phyloP scores from a whole-genome alignment of 2,888 invertebrate genomes.

The Lycia hirtaria region DNA sequence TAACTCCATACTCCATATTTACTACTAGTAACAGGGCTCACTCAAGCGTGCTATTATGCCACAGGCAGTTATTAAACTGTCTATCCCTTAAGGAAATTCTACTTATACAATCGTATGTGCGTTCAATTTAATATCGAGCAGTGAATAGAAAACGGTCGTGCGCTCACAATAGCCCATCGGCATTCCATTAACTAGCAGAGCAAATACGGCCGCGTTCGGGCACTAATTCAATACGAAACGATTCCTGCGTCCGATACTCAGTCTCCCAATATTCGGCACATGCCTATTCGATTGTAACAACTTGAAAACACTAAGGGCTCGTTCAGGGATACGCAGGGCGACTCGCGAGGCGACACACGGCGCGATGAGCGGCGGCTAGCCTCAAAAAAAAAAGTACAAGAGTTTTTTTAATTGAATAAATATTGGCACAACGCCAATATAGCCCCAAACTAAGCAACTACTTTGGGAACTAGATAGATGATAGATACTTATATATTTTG shows the following conservation, averaged over 20 bases:
- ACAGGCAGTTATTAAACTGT: conserved; percentile 21
- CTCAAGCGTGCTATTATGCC: neutral
- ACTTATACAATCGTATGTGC: conserved; percentile 50
- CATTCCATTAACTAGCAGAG: conserved; percentile 81
- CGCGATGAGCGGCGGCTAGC: too few species aligned
- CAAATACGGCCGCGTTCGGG: conserved; percentile 76
- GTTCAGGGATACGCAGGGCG: too few species aligned
- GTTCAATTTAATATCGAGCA: conserved; percentile 71
- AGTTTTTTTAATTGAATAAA: too few species aligned
- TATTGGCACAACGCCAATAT: too few species aligned
- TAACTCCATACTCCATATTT: too few species aligned
- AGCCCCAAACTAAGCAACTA: too few species aligned
- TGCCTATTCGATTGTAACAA: conserved; percentile 65
- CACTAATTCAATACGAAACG: conserved; percentile 74
- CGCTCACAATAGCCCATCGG: conserved; percentile 77
- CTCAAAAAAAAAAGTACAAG: too few species aligned
- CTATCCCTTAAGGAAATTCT: conserved; percentile 56
- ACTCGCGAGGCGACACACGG: too few species aligned
- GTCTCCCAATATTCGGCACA: conserved; percentile 61
- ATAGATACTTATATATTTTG: too few species aligned
- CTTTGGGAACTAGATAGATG: too few species aligned
- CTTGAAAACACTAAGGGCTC: conserved; percentile 74
- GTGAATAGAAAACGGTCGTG: conserved; percentile 75
- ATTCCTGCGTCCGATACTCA: conserved; percentile 69
- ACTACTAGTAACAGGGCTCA: neutral